Conservation (phyloP, 2,888 invertebrate genomes). For the Drosophila nr. medialis region DNA sequence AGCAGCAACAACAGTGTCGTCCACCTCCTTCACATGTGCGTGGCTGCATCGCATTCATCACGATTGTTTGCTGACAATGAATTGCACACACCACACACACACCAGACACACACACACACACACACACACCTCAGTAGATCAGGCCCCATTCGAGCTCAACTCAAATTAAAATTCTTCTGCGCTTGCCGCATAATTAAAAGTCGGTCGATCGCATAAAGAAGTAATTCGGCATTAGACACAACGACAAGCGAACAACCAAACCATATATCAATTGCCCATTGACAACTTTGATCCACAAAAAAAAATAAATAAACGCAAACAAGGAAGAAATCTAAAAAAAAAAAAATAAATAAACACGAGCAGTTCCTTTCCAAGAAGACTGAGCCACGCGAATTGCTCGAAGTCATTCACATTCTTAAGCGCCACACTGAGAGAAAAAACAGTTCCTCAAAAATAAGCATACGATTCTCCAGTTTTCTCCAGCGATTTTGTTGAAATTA, state of each 20-base stretch:
- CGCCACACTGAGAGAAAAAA: slow-evolving; percentile 7
- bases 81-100: slow-evolving; percentile 59
- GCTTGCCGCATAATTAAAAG: slow-evolving; percentile 73
- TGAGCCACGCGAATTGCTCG: slow-evolving; percentile 1
- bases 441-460: background rate
- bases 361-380: background rate
- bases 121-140: slow-evolving; percentile 18
- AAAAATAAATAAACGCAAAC: background rate
- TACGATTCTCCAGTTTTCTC: background rate
- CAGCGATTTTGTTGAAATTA: background rate
- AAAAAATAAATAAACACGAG: background rate
- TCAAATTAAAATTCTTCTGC: slow-evolving; percentile 79
- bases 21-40: slow-evolving; percentile 68
- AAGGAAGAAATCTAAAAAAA: slow-evolving; percentile 8
- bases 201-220: slow-evolving; percentile 67
- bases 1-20: slow-evolving; percentile 3
- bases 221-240: slow-evolving; percentile 67
- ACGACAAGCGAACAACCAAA: slow-evolving; percentile 35
- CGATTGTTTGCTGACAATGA: slow-evolving; percentile 82
- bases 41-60: slow-evolving; percentile 83
- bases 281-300: slow-evolving; percentile 41
- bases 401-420: background rate
- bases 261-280: slow-evolving; percentile 59
- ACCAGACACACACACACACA: slow-evolving; percentile 33
- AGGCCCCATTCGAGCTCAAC: slow-evolving; percentile 40